Percentiles rank a stretch among this genome's conserved stretches.
Evolutionary conservation across 1,140 invertebrate species (phyloP).

Genomic region (Potamilus streckersoni): DNA sequence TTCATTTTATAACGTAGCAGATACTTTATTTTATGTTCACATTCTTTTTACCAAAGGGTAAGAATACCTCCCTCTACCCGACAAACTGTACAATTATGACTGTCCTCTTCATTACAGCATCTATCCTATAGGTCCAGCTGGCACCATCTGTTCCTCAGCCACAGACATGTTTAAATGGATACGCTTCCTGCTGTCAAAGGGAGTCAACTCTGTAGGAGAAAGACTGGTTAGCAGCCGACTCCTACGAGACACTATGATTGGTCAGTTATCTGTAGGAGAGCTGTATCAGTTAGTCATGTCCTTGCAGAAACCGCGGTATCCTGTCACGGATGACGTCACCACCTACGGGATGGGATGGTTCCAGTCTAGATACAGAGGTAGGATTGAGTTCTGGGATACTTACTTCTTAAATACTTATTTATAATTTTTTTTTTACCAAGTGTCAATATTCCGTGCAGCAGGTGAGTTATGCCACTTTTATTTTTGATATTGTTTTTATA

Average conservation of each 20-base stretch:
- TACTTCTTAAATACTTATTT: no score
- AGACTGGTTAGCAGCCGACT: conserved; percentile 4
- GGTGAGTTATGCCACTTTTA: no score
- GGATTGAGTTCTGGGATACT: neutral
- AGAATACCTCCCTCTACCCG: no score
- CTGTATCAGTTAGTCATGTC: neutral
- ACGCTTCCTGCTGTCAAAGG: conserved; percentile 19
- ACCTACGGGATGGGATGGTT: conserved; percentile 38
- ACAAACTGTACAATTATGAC: no score
- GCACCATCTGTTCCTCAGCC: conserved; percentile 32
- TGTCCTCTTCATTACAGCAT: conserved; percentile 21
- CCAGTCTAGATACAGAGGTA: conserved; percentile 30
- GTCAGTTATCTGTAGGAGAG: conserved; percentile 14
- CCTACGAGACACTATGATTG: neutral
- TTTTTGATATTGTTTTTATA: no score
- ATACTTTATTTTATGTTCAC: no score
- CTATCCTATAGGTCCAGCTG: conserved; percentile 33
- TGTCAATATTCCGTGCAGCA: no score
- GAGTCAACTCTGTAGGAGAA: conserved; percentile 2
- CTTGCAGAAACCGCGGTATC: conserved; percentile 18
- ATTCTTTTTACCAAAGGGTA: no score
- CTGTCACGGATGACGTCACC: conserved; percentile 7
- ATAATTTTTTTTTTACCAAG: no score
- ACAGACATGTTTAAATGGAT: conserved; percentile 38
- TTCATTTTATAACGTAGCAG: no score